Base-by-base conservation (phyloP, 2,797 vertebrate genomes). In the Acanthornis magna region DNA sequence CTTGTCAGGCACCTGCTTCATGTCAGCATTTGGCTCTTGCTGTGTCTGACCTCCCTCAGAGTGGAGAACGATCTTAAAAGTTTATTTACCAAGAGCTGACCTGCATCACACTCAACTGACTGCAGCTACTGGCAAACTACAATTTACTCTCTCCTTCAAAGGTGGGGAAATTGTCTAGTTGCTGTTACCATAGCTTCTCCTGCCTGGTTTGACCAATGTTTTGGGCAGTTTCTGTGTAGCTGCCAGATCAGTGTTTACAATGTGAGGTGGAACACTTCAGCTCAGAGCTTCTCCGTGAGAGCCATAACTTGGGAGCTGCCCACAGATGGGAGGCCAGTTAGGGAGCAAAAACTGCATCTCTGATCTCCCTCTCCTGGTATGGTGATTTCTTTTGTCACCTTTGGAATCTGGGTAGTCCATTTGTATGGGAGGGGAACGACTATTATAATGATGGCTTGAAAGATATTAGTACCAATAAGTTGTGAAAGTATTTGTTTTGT, bases 51-150 rank as follows among this genome's bases (percentile, higher is more conserved):
- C 12, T 42, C 3, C 65, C 12, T 9, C 7, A 0, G 4, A 45
- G 36, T 5, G 18, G 26, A 65, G 72, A 61, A 23, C 0, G 2
- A 38, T 1, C 26, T 34, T 15, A 26, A 11, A 65, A 32, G 38
- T 51, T 22, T 62, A 40, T 13, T 36, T 38, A 21, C 42, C 11
- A 23, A 3, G 13, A 43, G 38, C 34, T 42, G 40, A 60, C 36
- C 0, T 47, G 36, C 19, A 11, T 15, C 9, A n/a, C 1, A 2
- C 9, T 68, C 60, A 51, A 55, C 3, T 27, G 45, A 21, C 18
- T 65, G 30, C 32, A 80, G 5, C 27, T 42, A 21, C 47, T 50
- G 32, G 5, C 38, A 42, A 26, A 5, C 18, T 11, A 30, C 26
- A 5, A 7, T 27, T 62, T 18, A 12, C 15, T 22, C n/a, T 54